Base-by-base conservation (phyloP, 2,797 vertebrate genomes). In the Mormyrus hasselquistii region DNA sequence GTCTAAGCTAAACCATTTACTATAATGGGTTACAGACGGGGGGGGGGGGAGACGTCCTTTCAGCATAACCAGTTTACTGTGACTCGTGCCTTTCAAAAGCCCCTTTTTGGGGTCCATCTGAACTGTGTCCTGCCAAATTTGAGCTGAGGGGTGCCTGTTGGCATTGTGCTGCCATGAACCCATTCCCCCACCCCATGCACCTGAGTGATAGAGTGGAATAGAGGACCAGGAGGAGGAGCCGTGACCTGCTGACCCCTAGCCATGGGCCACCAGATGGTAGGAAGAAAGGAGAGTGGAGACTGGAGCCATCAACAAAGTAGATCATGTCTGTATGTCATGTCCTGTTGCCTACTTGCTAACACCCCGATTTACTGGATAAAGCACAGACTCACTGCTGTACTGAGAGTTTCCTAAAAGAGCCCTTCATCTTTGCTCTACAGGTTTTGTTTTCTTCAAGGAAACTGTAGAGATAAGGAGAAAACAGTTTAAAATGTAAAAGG, bases 31-130 rank as follows among this genome's bases (percentile, higher is more conserved):
- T 79, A 79, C n/a, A 79, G 4, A 44, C 1, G 16, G 49, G 0
- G 41, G 25, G 0, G 41, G 25, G 22, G 52, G 47, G 8, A 1
- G 2, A 29, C 22, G 0, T 82, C 79, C 16, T 19, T 7, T 49
- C 79, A 83, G 19, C 82, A 85, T 25, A 85, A 12, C 82, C 82
- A 85, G 82, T 49, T 85, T 85, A 85, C 52, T 50, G n/a, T 19
- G 86, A 87, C 47, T 19, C 22, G 1, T 57, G 34, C 34, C 34
- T 41, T 59, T 87, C 86, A 38, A n/a, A 44, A 49, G 14, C 29
- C n/a, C 49, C 84, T 7, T 57, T 87, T 87, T 59, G 7, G 29
- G 16, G 59, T 87, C 19, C 4, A 57, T 34, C 34, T n/a, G 7
- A 34, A 59, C 6, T 59, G 47, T 52, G 22, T 29, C 49, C 12